phyloP scores from a whole-genome alignment of 1,140 invertebrate genomes.

The Zaprionus nigranus region DNA sequence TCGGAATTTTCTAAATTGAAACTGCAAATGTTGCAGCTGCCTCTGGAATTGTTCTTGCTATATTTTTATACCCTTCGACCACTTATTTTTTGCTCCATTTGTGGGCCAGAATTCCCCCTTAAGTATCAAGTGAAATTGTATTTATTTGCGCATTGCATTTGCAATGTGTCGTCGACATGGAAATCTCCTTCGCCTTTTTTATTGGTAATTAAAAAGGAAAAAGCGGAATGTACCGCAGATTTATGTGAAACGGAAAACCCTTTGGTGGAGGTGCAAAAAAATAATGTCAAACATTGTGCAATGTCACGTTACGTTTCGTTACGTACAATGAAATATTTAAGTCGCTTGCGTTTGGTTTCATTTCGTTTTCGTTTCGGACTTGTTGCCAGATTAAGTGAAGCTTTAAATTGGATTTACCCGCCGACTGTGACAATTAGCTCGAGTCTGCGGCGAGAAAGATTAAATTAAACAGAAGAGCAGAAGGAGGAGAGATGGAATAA shows the following conservation, averaged over 20 bases:
- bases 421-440: conserved; percentile 14
- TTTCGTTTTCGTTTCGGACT: conserved; percentile 7
- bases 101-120: not conserved
- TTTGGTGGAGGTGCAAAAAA: conserved; percentile 12
- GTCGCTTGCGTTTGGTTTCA: conserved; percentile 5
- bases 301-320: conserved; percentile 12
- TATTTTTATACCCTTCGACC: not conserved
- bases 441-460: not conserved
- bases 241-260: conserved; percentile 48
- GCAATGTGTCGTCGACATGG: conserved; percentile 25
- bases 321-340: conserved; percentile 29
- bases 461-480: not conserved
- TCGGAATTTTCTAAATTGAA: conserved; percentile 14
- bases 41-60: conserved; percentile 1
- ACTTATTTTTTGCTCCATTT: conserved; percentile 33
- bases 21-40: conserved; percentile 3
- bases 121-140: conserved; percentile 1
- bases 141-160: not conserved
- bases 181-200: conserved; percentile 30
- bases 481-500: not conserved
- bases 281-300: conserved; percentile 20
- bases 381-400: conserved; percentile 21
- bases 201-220: conserved; percentile 61
- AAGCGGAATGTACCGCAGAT: conserved; percentile 28
- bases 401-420: conserved; percentile 28